Evolutionary conservation across 2,797 vertebrate species (phyloP).

Genomic region (Sternarchorhynchus goeldii): DNA sequence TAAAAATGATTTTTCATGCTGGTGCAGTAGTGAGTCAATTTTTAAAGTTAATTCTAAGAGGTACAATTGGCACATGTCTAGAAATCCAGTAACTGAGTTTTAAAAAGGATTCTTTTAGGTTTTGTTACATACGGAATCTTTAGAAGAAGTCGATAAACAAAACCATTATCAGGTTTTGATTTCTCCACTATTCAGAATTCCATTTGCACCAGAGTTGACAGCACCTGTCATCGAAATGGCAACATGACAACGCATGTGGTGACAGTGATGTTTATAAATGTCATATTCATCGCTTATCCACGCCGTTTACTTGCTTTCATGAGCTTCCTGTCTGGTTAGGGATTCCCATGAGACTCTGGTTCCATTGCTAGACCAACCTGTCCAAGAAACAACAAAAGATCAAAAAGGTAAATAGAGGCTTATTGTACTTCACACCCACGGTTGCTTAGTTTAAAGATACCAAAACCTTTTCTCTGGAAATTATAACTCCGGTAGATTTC

Average conservation of each 20-base stretch:
- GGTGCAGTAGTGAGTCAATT: slow-evolving; percentile 29
- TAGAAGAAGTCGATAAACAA: slow-evolving; percentile 5
- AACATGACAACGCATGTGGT: slow-evolving; percentile 55
- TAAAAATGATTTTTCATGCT: slow-evolving; percentile 15
- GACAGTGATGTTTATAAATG: slow-evolving; percentile 64
- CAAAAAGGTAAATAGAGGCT: slow-evolving; percentile 53
- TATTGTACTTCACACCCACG: slow-evolving; percentile 14
- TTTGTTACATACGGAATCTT: background rate
- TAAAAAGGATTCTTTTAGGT: background rate
- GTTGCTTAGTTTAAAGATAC: background rate
- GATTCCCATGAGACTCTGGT: slow-evolving; percentile 55
- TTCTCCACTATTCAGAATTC: slow-evolving; percentile 53
- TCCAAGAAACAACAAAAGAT: slow-evolving; percentile 41
- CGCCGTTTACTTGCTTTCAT: slow-evolving; percentile 59
- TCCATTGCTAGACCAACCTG: slow-evolving; percentile 41
- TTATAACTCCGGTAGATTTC: background rate
- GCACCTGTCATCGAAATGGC: slow-evolving; percentile 44
- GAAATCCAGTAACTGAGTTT: background rate
- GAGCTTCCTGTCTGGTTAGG: slow-evolving; percentile 57
- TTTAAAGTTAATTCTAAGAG: slow-evolving; percentile 25
- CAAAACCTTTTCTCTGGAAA: background rate
- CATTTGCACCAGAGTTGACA: slow-evolving; percentile 28
- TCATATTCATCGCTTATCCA: slow-evolving; percentile 57
- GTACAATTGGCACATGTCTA: slow-evolving; percentile 7
- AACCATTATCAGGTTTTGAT: slow-evolving; percentile 23